Conservation (phyloP, 2,888 invertebrate genomes). For the Barypeithes pellucidus region DNA sequence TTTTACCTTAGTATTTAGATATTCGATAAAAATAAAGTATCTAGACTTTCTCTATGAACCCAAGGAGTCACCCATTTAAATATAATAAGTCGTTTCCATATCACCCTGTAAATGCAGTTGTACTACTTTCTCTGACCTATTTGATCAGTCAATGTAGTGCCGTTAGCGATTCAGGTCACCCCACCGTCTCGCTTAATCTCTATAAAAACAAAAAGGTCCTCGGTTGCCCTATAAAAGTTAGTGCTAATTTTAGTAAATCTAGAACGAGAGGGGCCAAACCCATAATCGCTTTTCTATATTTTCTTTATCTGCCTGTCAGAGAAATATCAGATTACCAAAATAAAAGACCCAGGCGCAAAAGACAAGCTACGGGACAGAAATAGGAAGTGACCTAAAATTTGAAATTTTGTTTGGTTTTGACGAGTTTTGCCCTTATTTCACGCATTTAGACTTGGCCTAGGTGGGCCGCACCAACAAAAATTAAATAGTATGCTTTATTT, state of each 20-base stretch:
- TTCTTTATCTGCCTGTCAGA: conserved; percentile 36
- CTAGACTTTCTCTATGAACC: too few relatives aligned
- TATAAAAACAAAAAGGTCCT: conserved; percentile 41
- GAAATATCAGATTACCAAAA: conserved; percentile 46
- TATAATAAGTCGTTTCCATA: too few relatives aligned
- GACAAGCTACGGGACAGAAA: conserved; percentile 24
- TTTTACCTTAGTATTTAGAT: too few relatives aligned
- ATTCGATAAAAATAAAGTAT: too few relatives aligned
- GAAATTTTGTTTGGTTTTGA: conserved; percentile 23
- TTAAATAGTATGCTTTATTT: too few relatives aligned
- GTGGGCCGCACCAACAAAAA: conserved; percentile 5
- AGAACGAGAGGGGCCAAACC: conserved; percentile 39
- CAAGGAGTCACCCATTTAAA: too few relatives aligned
- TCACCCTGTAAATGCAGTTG: too few relatives aligned
- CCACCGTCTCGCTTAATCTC: conserved; percentile 23
- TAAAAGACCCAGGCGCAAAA: conserved; percentile 26
- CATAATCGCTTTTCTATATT: conserved; percentile 51
- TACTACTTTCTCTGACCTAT: conserved; percentile 3
- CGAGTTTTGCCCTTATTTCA: conserved; percentile 36
- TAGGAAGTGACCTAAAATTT: conserved; percentile 49
- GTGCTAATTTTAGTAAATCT: conserved; percentile 42
- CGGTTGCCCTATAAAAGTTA: conserved; percentile 32
- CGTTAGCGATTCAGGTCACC: conserved; percentile 33
- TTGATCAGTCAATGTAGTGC: neutral
- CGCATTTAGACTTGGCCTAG: conserved; percentile 12